Evolutionary conservation across 2,888 invertebrate genomes (phyloP), one percentile per base, ranked within the genome.

Genomic region (Tanypteryx hageni): DNA sequence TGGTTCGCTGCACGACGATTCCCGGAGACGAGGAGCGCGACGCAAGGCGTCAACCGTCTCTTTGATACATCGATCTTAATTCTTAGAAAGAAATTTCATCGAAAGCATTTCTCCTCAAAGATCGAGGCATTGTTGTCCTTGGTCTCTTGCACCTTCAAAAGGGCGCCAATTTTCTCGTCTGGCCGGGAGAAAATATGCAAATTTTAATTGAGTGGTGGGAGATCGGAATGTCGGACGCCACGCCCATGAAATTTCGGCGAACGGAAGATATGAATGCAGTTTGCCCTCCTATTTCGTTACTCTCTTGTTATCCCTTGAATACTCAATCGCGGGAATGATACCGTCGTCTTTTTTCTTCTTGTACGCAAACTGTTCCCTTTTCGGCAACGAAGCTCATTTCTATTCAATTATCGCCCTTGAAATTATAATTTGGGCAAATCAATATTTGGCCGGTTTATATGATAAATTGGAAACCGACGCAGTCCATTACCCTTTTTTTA

Each of bases 231-330:
- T 18, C n/a, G 13, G 64, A 18, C 31, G 31, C 64, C 31, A 27
- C 89, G 22, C 64, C 61, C 64, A 44, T 59, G 89, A 86, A 61
- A 86, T 86, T 89, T 89, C 89, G 89, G 89, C 61, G 44, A 31
- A 61, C 86, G 59, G 61, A 27, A 22, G 86, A 31, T 59, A 31
- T 59, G 61, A 22, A 64, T 44, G 64, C 31, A 16, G 61, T 64
- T 31, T n/a, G 14, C 27, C 59, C 58, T 27, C 31, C 18, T 59
- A 27, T 27, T 64, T 31, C 64, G 18, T 18, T 64, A 89, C 58
- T 31, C 59, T 44, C 64, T 89, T n/a, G 89, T 89, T 89, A 89
- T 64, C 89, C 89, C 89, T 64, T 89, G 89, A 86, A 86, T 86
- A 86, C 86, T 58, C 86, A 86, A 86, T 86, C 11, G 31, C 16